phyloP scores from a whole-genome alignment of 1,140 invertebrate genomes.

The Acromyrmex echinatior region DNA sequence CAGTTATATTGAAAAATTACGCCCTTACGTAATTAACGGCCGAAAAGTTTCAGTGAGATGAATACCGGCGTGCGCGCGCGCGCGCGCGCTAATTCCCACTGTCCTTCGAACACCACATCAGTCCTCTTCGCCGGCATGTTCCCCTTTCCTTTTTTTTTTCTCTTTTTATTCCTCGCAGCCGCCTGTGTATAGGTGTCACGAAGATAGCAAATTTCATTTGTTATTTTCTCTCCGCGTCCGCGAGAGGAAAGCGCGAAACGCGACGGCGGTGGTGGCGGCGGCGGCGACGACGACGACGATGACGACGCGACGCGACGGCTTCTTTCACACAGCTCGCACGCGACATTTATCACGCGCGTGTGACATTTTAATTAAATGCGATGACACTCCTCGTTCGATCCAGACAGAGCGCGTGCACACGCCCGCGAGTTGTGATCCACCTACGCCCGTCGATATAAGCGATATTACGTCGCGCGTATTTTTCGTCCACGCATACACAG shows the following conservation, averaged over 20 bases:
- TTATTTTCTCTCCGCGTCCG: slow-evolving; percentile 64
- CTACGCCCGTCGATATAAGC: slow-evolving; percentile 61
- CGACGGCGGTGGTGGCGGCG: not conserved
- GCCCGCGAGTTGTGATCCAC: slow-evolving; percentile 32
- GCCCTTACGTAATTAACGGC: slow-evolving; percentile 67
- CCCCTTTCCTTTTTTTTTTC: slow-evolving; percentile 15
- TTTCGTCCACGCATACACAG: too few species aligned
- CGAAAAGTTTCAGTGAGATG: slow-evolving; percentile 65
- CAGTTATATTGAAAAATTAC: slow-evolving; percentile 73
- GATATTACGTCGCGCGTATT: slow-evolving; percentile 57
- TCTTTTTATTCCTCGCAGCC: not conserved
- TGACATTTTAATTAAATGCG: slow-evolving; percentile 79
- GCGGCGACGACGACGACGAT: not conserved
- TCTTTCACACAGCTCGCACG: slow-evolving; percentile 73
- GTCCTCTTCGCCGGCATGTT: not conserved
- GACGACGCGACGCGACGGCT: slow-evolving; percentile 58
- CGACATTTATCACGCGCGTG: slow-evolving; percentile 78
- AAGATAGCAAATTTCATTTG: slow-evolving; percentile 78
- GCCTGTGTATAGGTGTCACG: slow-evolving; percentile 70
- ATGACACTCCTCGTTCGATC: slow-evolving; percentile 73
- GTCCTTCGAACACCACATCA: slow-evolving; percentile 4
- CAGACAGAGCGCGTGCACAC: slow-evolving; percentile 49
- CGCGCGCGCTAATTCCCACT: slow-evolving; percentile 64
- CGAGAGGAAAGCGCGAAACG: slow-evolving; percentile 35
- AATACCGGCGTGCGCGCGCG: slow-evolving; percentile 54